Percentiles rank a stretch among this genome's conserved stretches.
phyloP scores from a whole-genome alignment of 2,113 vertebrate species.

The Gymnobelideus leadbeateri region DNA sequence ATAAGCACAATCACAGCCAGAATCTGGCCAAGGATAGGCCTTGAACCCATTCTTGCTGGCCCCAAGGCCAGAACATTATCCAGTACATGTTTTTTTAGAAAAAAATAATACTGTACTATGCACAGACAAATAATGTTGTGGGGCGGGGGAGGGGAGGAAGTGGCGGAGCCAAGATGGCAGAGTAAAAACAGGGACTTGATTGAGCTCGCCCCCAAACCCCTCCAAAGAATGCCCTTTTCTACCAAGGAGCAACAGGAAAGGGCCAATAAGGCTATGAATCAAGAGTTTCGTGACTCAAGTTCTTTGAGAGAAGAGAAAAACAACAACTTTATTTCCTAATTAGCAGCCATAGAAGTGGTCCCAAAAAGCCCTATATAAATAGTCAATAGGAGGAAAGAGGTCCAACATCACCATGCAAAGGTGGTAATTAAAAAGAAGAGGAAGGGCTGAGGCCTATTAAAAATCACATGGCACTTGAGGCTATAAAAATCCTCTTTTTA shows the following conservation, averaged over 20 bases:
- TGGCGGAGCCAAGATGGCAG: too few relatives aligned
- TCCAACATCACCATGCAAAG: conserved; percentile 64
- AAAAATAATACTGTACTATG: not conserved
- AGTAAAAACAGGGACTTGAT: too few relatives aligned
- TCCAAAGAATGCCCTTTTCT: conserved; percentile 19
- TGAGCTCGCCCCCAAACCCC: too few relatives aligned
- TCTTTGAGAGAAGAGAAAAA: conserved; percentile 49
- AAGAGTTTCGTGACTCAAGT: conserved; percentile 38
- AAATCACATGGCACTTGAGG: conserved; percentile 74
- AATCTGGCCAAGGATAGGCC: not conserved
- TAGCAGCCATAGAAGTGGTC: conserved; percentile 44
- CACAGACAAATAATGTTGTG: not conserved
- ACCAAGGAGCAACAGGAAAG: not conserved
- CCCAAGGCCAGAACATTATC: not conserved
- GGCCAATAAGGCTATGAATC: not conserved
- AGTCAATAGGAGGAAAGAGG: conserved; percentile 68
- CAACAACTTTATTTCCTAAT: conserved; percentile 70
- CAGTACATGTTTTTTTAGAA: not conserved
- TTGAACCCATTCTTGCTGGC: not conserved
- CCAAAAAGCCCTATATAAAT: conserved; percentile 46
- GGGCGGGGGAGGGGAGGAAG: too few relatives aligned
- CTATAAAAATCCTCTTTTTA: conserved; percentile 75
- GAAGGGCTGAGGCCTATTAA: conserved; percentile 67
- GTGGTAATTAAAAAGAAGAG: conserved; percentile 77
- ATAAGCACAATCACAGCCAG: not conserved